Base-by-base conservation (phyloP, 2,797 vertebrate species). In the Trichosurus vulpecula region DNA sequence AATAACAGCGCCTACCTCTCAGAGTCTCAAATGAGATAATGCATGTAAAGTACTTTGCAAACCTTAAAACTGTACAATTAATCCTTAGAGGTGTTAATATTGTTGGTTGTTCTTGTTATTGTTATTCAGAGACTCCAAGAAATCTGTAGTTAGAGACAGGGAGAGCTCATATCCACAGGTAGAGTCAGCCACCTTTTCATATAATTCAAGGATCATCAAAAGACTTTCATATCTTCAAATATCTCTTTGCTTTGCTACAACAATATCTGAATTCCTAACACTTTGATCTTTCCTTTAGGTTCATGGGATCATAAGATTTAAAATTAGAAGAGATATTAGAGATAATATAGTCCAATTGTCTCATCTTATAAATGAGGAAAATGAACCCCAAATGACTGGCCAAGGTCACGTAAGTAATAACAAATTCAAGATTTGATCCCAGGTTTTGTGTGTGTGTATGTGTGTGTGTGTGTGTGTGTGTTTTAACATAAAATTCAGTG, bases 261-360 rank as follows among this genome's bases (percentile, higher is more conserved):
- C 19, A 41, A 19, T 81, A 41, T 22, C n/a, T 81, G n/a, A 25
- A 81, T 81, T 81, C 66, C n/a, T 81, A 81, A 41, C 61, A 74
- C 8, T 22, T 74, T 47, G 66, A 41, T 41, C n/a, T 81, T 81
- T 81, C n/a, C 66, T 41, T 81, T 81, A 47, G n/a, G 19, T 41
- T 81, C 19, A 3, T 74, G n/a, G 35, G n/a, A 74, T 74, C n/a
- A 74, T 22, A 22, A 2, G n/a, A 19, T 16, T 66, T n/a, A 74
- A 74, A 53, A 22, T 12, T 94, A 13, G 81, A 12, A 41, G 92
- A 47, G 53, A 56, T 54, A 89, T 95, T 91, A 92, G 66, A 93
- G 29, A 58, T 95, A 92, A 95, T 11, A n/a, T 94, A 35, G 61
- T 91, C 89, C 94, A 96, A 92, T 54, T 53, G 3, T 66, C 54